Base-by-base conservation (phyloP, 30 jellyfish, hydroid and myxozoan species). In the Sanderia malayensis region DNA sequence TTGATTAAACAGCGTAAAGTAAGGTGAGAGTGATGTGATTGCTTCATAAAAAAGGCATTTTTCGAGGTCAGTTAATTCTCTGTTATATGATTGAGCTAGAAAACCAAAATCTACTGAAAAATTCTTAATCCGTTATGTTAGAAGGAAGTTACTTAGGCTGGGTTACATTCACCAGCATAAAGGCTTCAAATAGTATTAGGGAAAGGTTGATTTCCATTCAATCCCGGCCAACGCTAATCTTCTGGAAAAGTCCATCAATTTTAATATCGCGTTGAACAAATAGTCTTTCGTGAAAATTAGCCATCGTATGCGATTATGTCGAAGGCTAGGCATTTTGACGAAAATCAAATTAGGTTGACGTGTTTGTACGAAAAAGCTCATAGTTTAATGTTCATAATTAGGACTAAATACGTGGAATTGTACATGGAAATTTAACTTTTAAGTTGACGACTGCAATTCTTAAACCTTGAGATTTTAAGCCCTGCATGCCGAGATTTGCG, bases 211-310 rank as follows among this genome's bases (percentile, higher is more conserved):
- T 49, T 49, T 49, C 6, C 64, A 19, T 49, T 49, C 25, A 49
- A 24, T 4, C 55, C 64, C 64, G 18, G 24, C 64, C 64, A 4
- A 49, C 24, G 7, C 18, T 49, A 49, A 49, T 15, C 64, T 19
- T 19, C 64, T 52, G 55, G 23, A 32, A 26, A 62, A 62, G 46
- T 59, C 63, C 87, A 59, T 76, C 87, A 76, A 75, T 76, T 76
- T 76, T 76, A 62, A 76, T 62, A 46, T 61, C 27, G 53, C 61
- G 49, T 62, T 66, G 74, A 15, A 59, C 67, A 69, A 76, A 76
- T 41, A 62, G 87, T 68, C 65, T 76, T 76, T 76, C 80, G 74
- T 76, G 80, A 24, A 62, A 76, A 76, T 76, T 76, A 76, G 87
- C 78, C 87, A 76, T 49, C 29, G 74, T 65, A 44, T 28, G 87